phyloP scores from a whole-genome alignment of 2,888 invertebrate species.

The Oscheius sp. region DNA sequence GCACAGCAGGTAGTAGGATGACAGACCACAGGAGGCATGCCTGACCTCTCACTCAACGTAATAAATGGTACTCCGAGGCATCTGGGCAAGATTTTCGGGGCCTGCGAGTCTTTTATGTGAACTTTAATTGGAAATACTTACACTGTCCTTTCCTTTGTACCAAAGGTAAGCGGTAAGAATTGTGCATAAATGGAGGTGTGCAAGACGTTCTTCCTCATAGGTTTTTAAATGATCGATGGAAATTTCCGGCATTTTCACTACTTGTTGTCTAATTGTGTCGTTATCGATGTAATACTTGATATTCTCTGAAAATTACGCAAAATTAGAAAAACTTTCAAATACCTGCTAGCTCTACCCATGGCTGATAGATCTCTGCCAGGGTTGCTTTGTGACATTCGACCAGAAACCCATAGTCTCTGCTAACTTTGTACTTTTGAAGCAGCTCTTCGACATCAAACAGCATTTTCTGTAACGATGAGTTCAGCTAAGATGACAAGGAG shows the following conservation, averaged over 20 bases:
- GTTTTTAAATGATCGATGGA: constrained; percentile 28
- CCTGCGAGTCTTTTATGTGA: constrained; percentile 4
- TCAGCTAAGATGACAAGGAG: not conserved
- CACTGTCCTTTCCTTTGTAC: constrained; percentile 34
- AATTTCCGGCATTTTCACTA: constrained; percentile 18
- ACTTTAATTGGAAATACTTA: not conserved
- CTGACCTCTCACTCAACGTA: constrained; percentile 27
- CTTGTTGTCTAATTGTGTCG: constrained; percentile 9
- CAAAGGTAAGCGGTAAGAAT: constrained; percentile 38
- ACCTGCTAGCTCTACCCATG: constrained; percentile 30
- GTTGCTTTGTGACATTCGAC: constrained; percentile 9
- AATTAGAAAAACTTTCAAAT: not conserved
- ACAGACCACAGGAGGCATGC: constrained; percentile 44
- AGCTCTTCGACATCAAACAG: constrained; percentile 27
- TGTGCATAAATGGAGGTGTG: constrained; percentile 38
- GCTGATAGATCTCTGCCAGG: constrained; percentile 12
- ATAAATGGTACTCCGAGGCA: constrained; percentile 36
- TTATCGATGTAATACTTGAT: constrained; percentile 13
- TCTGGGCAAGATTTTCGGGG: constrained; percentile 32
- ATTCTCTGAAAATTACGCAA: constrained; percentile 12
- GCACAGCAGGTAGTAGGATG: constrained; percentile 39
- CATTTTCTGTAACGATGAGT: constrained; percentile 1
- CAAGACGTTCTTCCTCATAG: constrained; percentile 38
- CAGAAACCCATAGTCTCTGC: constrained; percentile 26
- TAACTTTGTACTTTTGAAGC: constrained; percentile 21